These are phyloP conservation scores for Gnathonemus longibarbis DNA, from an alignment of 2,113 vertebrate species.

Conservation along the genomic window DNA sequence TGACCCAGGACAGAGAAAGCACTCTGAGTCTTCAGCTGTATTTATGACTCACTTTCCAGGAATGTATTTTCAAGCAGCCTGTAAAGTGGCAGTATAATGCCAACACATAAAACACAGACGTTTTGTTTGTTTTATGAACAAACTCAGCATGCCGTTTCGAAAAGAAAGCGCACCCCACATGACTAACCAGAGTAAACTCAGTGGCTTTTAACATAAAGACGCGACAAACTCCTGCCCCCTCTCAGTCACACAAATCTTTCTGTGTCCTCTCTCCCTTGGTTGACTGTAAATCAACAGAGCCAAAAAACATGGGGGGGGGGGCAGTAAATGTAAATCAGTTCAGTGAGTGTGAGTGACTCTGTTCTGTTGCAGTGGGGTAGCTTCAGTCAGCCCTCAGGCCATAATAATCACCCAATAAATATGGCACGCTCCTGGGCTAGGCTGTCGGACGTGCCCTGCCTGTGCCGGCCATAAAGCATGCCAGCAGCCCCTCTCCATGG, in stretches of 20 bases:
- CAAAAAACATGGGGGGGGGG: slow-evolving; percentile 25
- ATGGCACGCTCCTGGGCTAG: slow-evolving; percentile 30
- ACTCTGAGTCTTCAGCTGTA: not conserved
- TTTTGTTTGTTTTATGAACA: not conserved
- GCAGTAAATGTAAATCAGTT: slow-evolving; percentile 56
- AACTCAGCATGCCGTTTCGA: not conserved
- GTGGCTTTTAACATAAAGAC: not conserved
- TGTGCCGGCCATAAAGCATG: slow-evolving; percentile 55
- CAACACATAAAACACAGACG: not conserved
- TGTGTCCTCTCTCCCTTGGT: not conserved
- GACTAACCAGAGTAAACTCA: slow-evolving; percentile 2
- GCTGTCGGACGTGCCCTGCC: slow-evolving; percentile 37
- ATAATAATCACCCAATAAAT: slow-evolving; percentile 59
- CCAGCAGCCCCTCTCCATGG: slow-evolving; percentile 45
- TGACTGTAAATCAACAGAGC: slow-evolving; percentile 36
- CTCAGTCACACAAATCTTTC: not conserved
- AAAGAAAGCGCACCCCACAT: not conserved
- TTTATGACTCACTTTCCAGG: not conserved
- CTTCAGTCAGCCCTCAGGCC: slow-evolving; percentile 34
- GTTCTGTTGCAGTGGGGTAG: not conserved
- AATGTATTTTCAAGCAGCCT: not conserved
- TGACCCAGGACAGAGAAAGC: not conserved
- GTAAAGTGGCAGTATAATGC: not conserved
- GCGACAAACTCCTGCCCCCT: not conserved
- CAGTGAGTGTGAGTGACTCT: slow-evolving; percentile 35